Conservation (phyloP, 2,797 vertebrate species). For the Acropternis orthonyx region DNA sequence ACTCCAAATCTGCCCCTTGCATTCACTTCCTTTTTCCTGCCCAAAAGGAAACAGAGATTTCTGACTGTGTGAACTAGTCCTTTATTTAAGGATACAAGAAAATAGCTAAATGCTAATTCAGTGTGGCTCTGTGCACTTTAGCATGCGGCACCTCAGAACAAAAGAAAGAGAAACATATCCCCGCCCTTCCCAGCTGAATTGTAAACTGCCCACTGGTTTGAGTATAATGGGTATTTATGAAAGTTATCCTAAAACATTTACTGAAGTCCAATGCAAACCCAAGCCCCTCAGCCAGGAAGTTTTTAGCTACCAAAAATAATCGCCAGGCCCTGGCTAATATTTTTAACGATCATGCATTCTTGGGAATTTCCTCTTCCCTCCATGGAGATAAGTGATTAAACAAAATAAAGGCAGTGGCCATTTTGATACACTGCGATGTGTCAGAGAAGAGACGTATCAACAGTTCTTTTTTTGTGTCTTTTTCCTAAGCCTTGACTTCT, state of each 20-base stretch:
- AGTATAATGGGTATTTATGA: conserved; percentile 40
- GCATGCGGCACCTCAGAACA: conserved; percentile 11
- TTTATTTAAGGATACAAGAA: conserved; percentile 56
- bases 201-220: background rate
- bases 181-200: conserved; percentile 41
- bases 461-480: conserved; percentile 9
- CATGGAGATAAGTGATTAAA: conserved; percentile 45
- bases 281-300: conserved; percentile 31
- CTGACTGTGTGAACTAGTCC: conserved; percentile 54
- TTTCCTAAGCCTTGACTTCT: conserved; percentile 51
- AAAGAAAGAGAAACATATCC: conserved; percentile 47
- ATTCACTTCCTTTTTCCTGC: conserved; percentile 95
- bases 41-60: conserved; percentile 85
- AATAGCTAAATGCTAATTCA: conserved; percentile 39
- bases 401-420: conserved; percentile 23
- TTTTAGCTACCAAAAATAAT: conserved; percentile 66
- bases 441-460: background rate
- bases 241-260: conserved; percentile 28
- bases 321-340: conserved; percentile 32
- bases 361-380: conserved; percentile 64
- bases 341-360: conserved; percentile 46
- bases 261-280: background rate
- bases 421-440: background rate
- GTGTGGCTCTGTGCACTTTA: background rate
- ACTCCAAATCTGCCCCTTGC: conserved; percentile 82